Conservation (phyloP, 2,113 vertebrate genomes). For the Desmodus rotundus region DNA sequence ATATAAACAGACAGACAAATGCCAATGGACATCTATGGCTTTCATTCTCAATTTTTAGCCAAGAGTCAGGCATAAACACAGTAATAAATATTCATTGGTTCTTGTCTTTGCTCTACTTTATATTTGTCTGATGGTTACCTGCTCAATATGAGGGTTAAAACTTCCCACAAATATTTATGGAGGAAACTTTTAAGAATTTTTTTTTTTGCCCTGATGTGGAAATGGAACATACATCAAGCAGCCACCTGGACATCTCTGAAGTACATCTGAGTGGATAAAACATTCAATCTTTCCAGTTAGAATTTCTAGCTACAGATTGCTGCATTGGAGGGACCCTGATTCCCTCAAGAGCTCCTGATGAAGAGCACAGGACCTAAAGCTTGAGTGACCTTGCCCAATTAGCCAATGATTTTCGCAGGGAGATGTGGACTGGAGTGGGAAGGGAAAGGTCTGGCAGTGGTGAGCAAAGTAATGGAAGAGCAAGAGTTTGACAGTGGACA, state of each 20-base stretch:
- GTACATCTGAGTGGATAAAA: background rate
- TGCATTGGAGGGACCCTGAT: background rate
- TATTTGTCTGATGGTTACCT: background rate
- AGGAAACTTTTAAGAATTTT: background rate
- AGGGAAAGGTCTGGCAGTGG: background rate
- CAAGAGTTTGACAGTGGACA: background rate
- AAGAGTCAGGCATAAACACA: background rate
- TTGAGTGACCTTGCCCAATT: background rate
- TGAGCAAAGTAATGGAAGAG: background rate
- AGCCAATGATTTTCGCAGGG: too few species aligned
- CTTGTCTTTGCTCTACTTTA: background rate
- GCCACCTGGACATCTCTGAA: background rate
- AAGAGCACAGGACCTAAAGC: background rate
- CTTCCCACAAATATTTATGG: background rate
- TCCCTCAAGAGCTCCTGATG: background rate
- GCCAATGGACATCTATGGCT: background rate
- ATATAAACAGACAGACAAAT: background rate
- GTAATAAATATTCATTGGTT: background rate
- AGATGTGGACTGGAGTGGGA: background rate
- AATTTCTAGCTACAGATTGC: background rate
- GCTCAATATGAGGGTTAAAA: background rate
- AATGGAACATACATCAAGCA: background rate
- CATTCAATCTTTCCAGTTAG: background rate
- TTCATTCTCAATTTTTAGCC: background rate
- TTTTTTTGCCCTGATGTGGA: background rate